phyloP scores from a whole-genome alignment of 2,797 vertebrate species.

The Myotis planiceps region DNA sequence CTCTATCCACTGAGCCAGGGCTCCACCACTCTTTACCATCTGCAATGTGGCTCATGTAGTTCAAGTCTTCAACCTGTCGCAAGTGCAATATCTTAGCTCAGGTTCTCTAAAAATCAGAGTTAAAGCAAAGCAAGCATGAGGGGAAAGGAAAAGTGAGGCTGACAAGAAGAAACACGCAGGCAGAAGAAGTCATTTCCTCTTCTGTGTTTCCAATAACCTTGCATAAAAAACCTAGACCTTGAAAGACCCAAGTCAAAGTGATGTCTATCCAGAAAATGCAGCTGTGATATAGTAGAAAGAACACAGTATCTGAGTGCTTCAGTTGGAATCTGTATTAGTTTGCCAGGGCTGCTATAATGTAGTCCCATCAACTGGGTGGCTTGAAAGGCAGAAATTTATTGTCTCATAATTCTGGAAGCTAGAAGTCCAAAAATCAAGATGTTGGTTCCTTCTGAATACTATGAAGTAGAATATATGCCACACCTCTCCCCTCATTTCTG shows the following conservation, averaged over 20 bases:
- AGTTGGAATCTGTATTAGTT: background rate
- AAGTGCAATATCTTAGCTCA: background rate
- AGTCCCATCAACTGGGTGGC: too few relatives aligned
- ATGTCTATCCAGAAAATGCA: background rate
- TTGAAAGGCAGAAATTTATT: too few relatives aligned
- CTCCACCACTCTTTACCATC: background rate
- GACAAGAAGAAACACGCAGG: background rate
- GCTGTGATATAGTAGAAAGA: background rate
- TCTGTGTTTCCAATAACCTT: background rate
- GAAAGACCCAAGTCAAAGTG: background rate
- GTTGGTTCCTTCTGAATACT: background rate
- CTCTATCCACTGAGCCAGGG: too few relatives aligned
- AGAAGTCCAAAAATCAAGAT: too few relatives aligned
- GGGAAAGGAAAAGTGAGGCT: background rate
- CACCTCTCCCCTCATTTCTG: background rate
- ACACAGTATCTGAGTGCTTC: background rate
- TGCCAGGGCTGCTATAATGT: too few relatives aligned
- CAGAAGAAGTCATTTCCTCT: background rate
- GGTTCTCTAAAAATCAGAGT: background rate
- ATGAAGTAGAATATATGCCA: background rate
- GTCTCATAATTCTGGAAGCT: too few relatives aligned
- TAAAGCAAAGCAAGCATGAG: background rate
- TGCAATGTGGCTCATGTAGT: background rate
- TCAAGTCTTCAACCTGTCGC: background rate
- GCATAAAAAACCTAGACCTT: background rate